These are phyloP conservation scores for Magallana angulata DNA, from an alignment of 1,140 invertebrate genomes.

Conservation along the genomic window DNA sequence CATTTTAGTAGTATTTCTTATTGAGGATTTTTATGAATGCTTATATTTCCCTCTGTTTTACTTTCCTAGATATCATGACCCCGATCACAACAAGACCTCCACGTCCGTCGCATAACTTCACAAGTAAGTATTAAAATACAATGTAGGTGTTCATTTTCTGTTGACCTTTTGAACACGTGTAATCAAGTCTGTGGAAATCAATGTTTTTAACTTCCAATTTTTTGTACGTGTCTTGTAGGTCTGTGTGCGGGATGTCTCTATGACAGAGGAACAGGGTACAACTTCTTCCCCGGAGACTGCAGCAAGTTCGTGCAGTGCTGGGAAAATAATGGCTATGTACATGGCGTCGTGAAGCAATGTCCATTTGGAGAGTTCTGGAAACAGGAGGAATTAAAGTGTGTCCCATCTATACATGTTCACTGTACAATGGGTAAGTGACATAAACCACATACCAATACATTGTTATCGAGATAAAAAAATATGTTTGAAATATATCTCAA, in stretches of 20 bases:
- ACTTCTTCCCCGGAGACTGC: constrained; percentile 71
- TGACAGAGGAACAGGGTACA: constrained; percentile 70
- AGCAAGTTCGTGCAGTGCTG: constrained; percentile 72
- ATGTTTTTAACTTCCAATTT: neutral
- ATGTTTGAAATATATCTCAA: no score
- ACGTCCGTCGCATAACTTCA: constrained; percentile 24
- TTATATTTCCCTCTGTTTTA: no score
- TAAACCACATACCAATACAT: neutral
- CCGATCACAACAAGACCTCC: neutral
- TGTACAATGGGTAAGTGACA: constrained; percentile 59
- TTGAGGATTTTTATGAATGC: no score
- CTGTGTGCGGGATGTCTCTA: constrained; percentile 70
- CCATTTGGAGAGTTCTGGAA: constrained; percentile 76
- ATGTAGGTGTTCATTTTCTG: no score
- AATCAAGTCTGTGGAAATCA: neutral
- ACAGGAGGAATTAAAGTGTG: constrained; percentile 66
- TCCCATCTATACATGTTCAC: constrained; percentile 61
- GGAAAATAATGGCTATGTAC: constrained; percentile 55
- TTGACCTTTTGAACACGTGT: neutral
- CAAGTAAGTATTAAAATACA: constrained; percentile 20
- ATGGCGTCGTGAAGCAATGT: constrained; percentile 63
- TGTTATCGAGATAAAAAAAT: no score
- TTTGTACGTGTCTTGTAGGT: constrained; percentile 52
- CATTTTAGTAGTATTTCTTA: no score
- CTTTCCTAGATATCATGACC: neutral